These are phyloP conservation scores for Cariama cristata DNA, from an alignment of 2,113 vertebrate genomes.

Conservation along the genomic window DNA sequence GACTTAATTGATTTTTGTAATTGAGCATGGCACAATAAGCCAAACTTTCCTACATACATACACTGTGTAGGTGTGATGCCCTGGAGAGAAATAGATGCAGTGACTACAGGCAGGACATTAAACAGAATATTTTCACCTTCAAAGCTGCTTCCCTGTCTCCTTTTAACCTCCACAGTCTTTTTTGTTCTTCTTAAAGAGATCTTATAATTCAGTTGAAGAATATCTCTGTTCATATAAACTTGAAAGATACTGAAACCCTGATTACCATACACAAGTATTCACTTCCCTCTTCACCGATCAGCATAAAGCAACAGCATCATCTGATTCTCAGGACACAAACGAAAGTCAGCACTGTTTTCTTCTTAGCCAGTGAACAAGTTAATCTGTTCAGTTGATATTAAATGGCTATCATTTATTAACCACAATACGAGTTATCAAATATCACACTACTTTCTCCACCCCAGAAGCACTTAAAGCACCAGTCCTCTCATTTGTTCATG, in stretches of 20 bases:
- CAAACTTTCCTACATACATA: neutral
- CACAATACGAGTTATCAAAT: neutral
- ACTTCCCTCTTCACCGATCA: neutral
- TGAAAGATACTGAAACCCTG: neutral
- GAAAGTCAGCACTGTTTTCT: neutral
- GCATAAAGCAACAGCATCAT: neutral
- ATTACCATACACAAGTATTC: neutral
- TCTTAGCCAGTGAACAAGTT: neutral
- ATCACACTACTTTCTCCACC: neutral
- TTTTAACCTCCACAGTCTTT: neutral
- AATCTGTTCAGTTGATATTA: neutral
- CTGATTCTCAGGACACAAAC: neutral
- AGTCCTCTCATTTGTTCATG: neutral
- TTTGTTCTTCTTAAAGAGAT: neutral
- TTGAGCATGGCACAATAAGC: neutral
- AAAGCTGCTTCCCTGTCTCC: slow-evolving; percentile 11
- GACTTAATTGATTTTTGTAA: neutral
- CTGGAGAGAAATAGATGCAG: slow-evolving; percentile 16
- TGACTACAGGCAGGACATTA: slow-evolving; percentile 16
- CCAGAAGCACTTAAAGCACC: neutral
- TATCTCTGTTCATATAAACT: neutral
- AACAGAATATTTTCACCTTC: slow-evolving; percentile 42
- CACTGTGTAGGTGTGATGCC: slow-evolving; percentile 22
- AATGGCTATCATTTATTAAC: neutral
- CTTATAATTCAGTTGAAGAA: neutral